Evolutionary conservation across 2,797 vertebrate species (phyloP), one percentile per base, ranked within the genome.

Genomic region (Rhynchotus rufescens): DNA sequence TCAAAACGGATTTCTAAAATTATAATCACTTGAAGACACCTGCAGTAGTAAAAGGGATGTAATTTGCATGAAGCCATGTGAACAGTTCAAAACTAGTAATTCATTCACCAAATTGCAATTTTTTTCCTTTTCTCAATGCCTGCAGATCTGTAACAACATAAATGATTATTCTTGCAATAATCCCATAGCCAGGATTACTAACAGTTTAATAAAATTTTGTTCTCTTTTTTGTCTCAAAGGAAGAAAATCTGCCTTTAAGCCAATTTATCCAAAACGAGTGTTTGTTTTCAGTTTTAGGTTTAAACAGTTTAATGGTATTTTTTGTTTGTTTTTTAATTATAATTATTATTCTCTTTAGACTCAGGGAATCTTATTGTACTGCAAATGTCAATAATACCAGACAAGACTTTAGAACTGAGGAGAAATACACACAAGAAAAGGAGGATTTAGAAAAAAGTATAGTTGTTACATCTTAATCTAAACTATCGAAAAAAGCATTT

Each of bases 271-370:
- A 9, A 65, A 88, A 84, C n/a, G 34, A 86, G 65, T 60, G 23
- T 90, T 90, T 92, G 59, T 80, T 92, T 90, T 84, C 68, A 56
- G 36, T 84, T 49, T 49, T 84, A 38, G 9, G 32, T 84, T 92
- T 93, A 74, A 86, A 49, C 42, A 90, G 59, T 67, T 88, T 80
- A 88, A 30, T 62, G 34, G 88, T 30, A 47, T 86, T 85, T 94
- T 47, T 40, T 28, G 30, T 56, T 78, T 90, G 62, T 51, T 20
- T 42, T 82, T 88, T 92, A 82, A 86, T 84, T 90, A 68, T 60
- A 86, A 92, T 84, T 86, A 67, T 65, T 88, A 88, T 81, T 90
- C 56, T 90, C 34, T 78, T 90, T 69, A 73, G 86, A 56, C 47
- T 57, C 34, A 65, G 69, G 52, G 56, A 87, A 7, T 47, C 69